These are phyloP conservation scores for Cinara cedri DNA, from an alignment of 2,888 invertebrate species.

Conservation along the genomic window DNA sequence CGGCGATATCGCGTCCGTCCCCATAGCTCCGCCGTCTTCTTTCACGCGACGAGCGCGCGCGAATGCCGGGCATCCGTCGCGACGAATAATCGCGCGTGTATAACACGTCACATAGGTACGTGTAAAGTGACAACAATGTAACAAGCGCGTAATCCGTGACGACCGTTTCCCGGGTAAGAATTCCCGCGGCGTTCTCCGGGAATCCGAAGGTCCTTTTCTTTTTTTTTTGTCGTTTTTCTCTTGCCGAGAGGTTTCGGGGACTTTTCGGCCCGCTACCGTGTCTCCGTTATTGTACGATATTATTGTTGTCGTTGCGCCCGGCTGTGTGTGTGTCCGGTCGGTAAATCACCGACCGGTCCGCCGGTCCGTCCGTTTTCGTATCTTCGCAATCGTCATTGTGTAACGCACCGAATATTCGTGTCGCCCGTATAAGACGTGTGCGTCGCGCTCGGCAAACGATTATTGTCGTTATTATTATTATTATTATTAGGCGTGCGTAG, in stretches of 20 bases:
- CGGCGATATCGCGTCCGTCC: no score
- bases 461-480: no score
- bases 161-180: constrained; percentile 45
- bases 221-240: constrained; percentile 17
- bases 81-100: no score
- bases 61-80: no score
- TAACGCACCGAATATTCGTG: no score
- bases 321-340: neutral
- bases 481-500: no score
- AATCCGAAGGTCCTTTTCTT: constrained; percentile 41
- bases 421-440: neutral
- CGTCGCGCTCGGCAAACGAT: neutral
- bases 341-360: no score
- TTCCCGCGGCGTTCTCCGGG: constrained; percentile 50
- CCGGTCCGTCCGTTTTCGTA: no score
- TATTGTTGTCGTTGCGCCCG: neutral
- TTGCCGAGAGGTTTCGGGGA: constrained; percentile 22
- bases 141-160: constrained; percentile 54
- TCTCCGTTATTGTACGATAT: constrained; percentile 42
- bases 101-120: no score
- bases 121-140: constrained; percentile 14
- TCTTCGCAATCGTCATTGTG: no score
- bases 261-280: constrained; percentile 47
- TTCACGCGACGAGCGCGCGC: no score
- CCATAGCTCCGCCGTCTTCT: no score